phyloP scores from a whole-genome alignment of 2,113 vertebrate species.

The Paedocypris sp. region DNA sequence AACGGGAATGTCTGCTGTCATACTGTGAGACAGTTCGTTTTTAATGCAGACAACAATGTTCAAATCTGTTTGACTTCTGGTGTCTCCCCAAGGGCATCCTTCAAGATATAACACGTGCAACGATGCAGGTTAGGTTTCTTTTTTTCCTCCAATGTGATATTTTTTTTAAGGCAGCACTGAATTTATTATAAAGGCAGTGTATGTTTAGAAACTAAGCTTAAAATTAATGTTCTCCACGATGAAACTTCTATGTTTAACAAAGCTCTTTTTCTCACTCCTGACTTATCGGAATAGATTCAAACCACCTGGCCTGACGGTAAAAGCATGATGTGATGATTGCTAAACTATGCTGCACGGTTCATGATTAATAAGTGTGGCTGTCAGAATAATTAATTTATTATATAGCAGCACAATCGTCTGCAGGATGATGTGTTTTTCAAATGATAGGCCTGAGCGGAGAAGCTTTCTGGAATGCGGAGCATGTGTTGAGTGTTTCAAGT shows the following conservation, averaged over 20 bases:
- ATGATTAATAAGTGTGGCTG: conserved; percentile 38
- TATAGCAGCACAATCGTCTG: conserved; percentile 40
- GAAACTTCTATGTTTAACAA: no score
- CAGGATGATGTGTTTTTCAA: conserved; percentile 16
- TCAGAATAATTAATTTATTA: conserved; percentile 42
- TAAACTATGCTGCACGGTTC: conserved; percentile 26
- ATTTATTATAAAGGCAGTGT: no score
- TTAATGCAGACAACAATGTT: conserved; percentile 10
- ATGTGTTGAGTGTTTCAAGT: conserved; percentile 27
- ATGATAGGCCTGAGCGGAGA: conserved; percentile 36
- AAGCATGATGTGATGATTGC: conserved; percentile 24
- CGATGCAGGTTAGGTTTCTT: neutral
- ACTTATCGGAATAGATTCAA: no score
- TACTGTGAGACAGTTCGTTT: neutral
- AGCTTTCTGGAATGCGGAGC: conserved; percentile 25
- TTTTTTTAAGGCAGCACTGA: neutral
- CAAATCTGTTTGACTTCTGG: conserved; percentile 12
- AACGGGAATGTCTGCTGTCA: neutral
- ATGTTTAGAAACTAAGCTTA: no score
- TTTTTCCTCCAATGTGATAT: neutral
- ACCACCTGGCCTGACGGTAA: conserved; percentile 31
- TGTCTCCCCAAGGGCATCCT: conserved; percentile 16
- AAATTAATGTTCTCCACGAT: no score
- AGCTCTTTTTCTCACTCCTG: no score
- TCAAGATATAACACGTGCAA: conserved; percentile 17